phyloP scores from a whole-genome alignment of 2,888 invertebrate species.

The Antitype chi region DNA sequence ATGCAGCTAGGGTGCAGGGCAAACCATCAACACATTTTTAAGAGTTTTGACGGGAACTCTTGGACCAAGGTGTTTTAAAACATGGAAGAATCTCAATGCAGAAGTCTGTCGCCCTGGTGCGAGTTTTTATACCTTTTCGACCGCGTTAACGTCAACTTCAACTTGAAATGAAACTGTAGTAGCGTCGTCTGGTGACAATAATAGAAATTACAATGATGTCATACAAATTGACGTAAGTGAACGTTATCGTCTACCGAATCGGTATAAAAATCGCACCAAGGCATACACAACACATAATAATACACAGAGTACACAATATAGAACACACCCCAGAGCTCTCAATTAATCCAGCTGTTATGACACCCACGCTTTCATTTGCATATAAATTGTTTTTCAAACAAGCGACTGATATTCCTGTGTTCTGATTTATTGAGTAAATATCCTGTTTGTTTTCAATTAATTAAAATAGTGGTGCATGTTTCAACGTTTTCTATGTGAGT shows the following conservation, averaged over 20 bases:
- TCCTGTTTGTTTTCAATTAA: constrained; percentile 33
- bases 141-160: not conserved
- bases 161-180: not conserved
- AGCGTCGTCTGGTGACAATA: not conserved
- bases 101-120: not conserved
- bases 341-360: constrained; percentile 28
- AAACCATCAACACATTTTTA: not conserved
- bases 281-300: constrained; percentile 19
- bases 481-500: not conserved
- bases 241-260: too few species aligned
- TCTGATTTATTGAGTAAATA: constrained; percentile 45
- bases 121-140: not conserved
- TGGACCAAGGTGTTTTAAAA: not conserved
- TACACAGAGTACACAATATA: constrained; percentile 25
- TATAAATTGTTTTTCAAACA: constrained; percentile 58
- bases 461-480: constrained; percentile 23
- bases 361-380: constrained; percentile 46
- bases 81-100: not conserved
- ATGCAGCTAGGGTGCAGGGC: too few species aligned
- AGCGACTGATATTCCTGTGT: constrained; percentile 2
- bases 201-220: not conserved
- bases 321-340: constrained; percentile 10
- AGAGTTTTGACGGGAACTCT: not conserved
- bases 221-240: not conserved
- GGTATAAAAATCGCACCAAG: not conserved